Evolutionary conservation across 1,140 invertebrate species (phyloP).

Genomic region (Hycleus phaleratus): DNA sequence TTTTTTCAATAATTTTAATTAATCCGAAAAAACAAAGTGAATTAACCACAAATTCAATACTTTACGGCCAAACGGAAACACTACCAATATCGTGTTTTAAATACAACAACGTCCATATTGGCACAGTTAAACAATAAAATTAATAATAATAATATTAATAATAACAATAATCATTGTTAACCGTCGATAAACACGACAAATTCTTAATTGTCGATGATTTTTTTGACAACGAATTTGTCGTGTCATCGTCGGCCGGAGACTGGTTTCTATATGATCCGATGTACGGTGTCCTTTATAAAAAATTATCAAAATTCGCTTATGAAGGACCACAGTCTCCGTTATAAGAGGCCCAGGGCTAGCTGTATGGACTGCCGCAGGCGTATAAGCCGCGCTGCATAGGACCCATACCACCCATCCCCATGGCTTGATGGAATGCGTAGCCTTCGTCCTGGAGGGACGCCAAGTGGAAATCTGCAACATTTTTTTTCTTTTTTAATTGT

Average conservation of each 20-base stretch:
- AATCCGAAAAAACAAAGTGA: neutral
- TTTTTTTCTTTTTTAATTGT: neutral
- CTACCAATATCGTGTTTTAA: constrained; percentile 11
- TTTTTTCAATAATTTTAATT: neutral
- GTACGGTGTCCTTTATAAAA: constrained; percentile 3
- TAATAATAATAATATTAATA: constrained; percentile 4
- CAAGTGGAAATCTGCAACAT: constrained; percentile 44
- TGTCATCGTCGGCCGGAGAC: constrained; percentile 36
- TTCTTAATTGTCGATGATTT: neutral
- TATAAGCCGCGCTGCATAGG: constrained; percentile 44
- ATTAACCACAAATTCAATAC: neutral
- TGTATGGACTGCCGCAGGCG: constrained; percentile 44
- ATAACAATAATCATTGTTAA: constrained; percentile 1
- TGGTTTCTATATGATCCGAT: constrained; percentile 34
- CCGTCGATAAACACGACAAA: constrained; percentile 21
- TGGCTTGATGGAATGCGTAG: constrained; percentile 44
- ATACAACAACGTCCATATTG: constrained; percentile 22
- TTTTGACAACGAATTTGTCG: constrained; percentile 11
- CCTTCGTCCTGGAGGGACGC: constrained; percentile 45
- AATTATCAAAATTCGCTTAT: constrained; percentile 17
- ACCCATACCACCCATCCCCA: constrained; percentile 44
- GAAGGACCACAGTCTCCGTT: constrained; percentile 43
- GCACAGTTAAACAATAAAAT: constrained; percentile 15
- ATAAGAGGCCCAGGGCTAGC: constrained; percentile 44
- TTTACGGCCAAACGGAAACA: constrained; percentile 3